These are phyloP conservation scores for Eueides isabella DNA, from an alignment of 1,140 invertebrate genomes.

Conservation along the genomic window DNA sequence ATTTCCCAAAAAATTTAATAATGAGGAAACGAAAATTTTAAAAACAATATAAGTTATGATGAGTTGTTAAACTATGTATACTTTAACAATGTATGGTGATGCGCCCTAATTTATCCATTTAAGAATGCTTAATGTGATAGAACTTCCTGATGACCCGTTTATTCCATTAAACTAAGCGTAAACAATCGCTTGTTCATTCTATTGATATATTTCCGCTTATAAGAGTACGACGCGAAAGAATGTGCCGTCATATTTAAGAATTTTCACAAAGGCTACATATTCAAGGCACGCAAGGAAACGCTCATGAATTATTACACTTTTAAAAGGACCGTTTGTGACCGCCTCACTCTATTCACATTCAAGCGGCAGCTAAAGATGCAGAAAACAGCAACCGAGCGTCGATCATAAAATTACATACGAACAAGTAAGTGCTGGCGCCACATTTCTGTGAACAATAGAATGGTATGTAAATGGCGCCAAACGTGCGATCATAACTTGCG, in stretches of 20 bases:
- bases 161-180: conserved; percentile 21
- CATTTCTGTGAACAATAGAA: conserved; percentile 77
- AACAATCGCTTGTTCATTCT: conserved; percentile 56
- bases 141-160: conserved; percentile 25
- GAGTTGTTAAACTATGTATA: too few species aligned
- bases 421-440: conserved; percentile 68
- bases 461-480: conserved; percentile 69
- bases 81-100: too few species aligned
- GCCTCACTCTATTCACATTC: conserved; percentile 61
- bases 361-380: conserved; percentile 57
- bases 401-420: conserved; percentile 75
- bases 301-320: conserved; percentile 72
- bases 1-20: not conserved
- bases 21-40: not conserved
- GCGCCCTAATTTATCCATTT: conserved; percentile 20
- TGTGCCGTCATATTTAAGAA: conserved; percentile 52
- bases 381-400: conserved; percentile 62
- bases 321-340: conserved; percentile 56
- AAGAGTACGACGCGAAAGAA: conserved; percentile 40
- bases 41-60: too few species aligned
- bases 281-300: conserved; percentile 53
- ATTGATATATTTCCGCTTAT: conserved; percentile 53
- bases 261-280: conserved; percentile 52
- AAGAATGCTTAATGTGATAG: conserved; percentile 24
- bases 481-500: conserved; percentile 65